phyloP scores from a whole-genome alignment of 2,888 invertebrate species.

The Ochropacha duplaris region DNA sequence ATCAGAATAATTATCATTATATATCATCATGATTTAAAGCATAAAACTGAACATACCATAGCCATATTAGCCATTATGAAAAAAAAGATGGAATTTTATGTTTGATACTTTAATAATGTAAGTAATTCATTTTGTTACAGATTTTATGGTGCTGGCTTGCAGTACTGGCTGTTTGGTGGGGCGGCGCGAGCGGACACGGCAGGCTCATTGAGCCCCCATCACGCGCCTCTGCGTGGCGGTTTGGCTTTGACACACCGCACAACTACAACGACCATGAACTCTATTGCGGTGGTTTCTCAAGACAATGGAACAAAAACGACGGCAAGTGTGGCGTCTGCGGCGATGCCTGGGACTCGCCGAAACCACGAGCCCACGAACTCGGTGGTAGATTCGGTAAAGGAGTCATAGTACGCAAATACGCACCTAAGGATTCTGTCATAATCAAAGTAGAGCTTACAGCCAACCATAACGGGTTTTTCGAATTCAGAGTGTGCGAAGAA shows the following conservation, averaged over 20 bases:
- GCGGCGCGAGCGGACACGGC: conserved; percentile 84
- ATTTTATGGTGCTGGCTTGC: conserved; percentile 63
- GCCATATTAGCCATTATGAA: too few relatives aligned
- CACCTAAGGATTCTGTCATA: conserved; percentile 85
- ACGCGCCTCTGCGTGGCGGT: conserved; percentile 93
- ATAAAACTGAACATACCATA: too few relatives aligned
- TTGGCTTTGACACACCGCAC: conserved; percentile 93
- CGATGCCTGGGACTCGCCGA: conserved; percentile 89
- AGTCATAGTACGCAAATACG: conserved; percentile 90
- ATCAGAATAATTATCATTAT: too few relatives aligned
- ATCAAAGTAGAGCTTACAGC: conserved; percentile 94
- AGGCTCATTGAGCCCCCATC: conserved; percentile 93
- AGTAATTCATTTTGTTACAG: conserved; percentile 53
- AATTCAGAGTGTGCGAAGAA: conserved; percentile 91
- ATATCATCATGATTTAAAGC: too few relatives aligned
- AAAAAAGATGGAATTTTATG: not conserved
- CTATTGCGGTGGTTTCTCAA: conserved; percentile 93
- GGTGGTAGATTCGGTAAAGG: conserved; percentile 93
- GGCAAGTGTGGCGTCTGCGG: conserved; percentile 95
- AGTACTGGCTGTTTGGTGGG: conserved; percentile 49
- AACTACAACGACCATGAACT: conserved; percentile 95
- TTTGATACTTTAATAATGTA: not conserved
- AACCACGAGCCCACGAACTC: conserved; percentile 90
- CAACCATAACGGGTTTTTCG: conserved; percentile 93
- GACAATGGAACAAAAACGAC: conserved; percentile 90